These are phyloP conservation scores for Bombus fervidus DNA, from an alignment of 1,140 invertebrate genomes.

Conservation along the genomic window DNA sequence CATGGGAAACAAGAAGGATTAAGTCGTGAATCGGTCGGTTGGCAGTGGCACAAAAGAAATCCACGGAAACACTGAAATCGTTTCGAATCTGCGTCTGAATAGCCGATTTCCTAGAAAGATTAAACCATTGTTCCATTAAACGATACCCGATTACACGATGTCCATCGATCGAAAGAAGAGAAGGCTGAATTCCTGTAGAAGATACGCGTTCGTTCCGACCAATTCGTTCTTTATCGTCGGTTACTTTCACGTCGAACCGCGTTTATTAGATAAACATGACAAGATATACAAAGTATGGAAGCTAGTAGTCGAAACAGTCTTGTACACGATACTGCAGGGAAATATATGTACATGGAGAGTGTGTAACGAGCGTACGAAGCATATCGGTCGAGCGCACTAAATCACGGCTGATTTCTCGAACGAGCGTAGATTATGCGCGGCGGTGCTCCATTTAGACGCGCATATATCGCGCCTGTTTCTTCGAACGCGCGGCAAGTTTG, in stretches of 20 bases:
- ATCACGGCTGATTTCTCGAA: constrained; percentile 24
- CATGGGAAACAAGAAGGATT: not conserved
- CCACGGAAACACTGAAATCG: not conserved
- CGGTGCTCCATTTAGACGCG: constrained; percentile 27
- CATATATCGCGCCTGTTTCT: constrained; percentile 5
- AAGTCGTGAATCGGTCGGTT: not conserved
- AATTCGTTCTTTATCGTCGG: not conserved
- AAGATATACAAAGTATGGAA: not conserved
- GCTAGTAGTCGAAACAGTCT: not conserved
- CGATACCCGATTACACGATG: not conserved
- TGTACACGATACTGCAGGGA: not conserved
- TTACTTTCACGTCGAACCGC: too few species aligned
- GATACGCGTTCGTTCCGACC: not conserved
- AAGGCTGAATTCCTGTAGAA: too few species aligned
- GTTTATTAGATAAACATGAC: not conserved
- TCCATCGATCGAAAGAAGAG: too few species aligned
- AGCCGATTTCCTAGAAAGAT: not conserved
- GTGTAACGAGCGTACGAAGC: constrained; percentile 6
- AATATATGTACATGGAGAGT: not conserved
- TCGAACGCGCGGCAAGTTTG: not conserved
- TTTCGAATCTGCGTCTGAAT: not conserved
- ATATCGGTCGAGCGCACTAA: constrained; percentile 8
- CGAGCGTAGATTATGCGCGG: constrained; percentile 21
- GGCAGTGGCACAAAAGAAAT: not conserved
- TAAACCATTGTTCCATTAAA: not conserved